Percentiles rank a stretch among this genome's conserved stretches.
These are phyloP conservation scores for Tinamus guttatus DNA, from an alignment of 2,113 vertebrate genomes.

Conservation along the genomic window DNA sequence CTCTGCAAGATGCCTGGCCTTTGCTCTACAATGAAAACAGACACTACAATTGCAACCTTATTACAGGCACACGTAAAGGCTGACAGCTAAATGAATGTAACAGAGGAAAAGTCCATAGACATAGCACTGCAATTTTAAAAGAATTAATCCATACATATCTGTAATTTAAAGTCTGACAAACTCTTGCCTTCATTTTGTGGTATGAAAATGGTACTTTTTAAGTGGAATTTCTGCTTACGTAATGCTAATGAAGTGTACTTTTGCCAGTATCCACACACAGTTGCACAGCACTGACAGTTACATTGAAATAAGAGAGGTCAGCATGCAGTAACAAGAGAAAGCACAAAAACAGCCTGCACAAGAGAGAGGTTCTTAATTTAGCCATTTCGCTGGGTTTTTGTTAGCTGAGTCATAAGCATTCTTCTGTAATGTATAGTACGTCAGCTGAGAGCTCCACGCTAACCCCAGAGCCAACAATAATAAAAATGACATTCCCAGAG, in stretches of 20 bases:
- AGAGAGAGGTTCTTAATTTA: neutral
- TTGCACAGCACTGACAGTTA: neutral
- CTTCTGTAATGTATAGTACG: neutral
- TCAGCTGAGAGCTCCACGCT: constrained; percentile 2
- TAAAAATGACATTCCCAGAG: constrained; percentile 42
- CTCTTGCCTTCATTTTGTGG: constrained; percentile 21
- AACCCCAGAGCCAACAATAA: constrained; percentile 29
- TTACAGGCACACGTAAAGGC: neutral
- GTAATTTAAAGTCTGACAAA: constrained; percentile 43
- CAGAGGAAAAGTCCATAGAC: neutral
- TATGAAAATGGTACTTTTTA: constrained; percentile 35
- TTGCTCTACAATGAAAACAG: neutral
- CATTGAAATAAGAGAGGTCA: constrained; percentile 11
- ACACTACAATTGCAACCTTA: neutral
- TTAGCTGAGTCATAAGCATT: constrained; percentile 53
- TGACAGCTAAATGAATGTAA: neutral
- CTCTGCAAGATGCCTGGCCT: neutral
- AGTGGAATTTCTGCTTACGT: constrained; percentile 6
- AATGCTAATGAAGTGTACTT: neutral
- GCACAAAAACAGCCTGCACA: neutral
- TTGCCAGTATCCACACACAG: neutral
- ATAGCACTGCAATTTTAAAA: neutral
- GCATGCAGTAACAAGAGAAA: neutral
- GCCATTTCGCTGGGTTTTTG: neutral
- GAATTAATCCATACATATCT: constrained; percentile 42